These are phyloP conservation scores for Eueremaeus valkanovi DNA, from an alignment of 2,888 invertebrate species.

Conservation along the genomic window DNA sequence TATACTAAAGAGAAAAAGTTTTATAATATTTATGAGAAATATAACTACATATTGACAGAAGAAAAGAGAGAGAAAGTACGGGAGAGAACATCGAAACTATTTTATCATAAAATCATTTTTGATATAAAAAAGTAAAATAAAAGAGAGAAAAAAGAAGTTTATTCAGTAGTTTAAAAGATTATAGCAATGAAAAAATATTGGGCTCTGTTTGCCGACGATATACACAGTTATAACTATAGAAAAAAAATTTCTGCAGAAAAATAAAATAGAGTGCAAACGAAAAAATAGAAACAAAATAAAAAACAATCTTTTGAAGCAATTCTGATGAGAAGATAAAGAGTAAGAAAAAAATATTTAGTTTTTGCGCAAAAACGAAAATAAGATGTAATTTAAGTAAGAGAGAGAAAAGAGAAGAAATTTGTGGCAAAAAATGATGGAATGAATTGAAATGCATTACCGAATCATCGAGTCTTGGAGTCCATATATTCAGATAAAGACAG, in stretches of 20 bases:
- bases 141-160: not conserved
- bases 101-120: constrained; percentile 15
- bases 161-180: constrained; percentile 10
- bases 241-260: not conserved
- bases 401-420: not conserved
- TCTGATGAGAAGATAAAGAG: not conserved
- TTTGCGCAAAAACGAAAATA: not conserved
- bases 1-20: not conserved
- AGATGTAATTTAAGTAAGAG: not conserved
- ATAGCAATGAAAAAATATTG: constrained; percentile 4
- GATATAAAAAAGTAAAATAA: not conserved
- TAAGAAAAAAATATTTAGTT: not conserved
- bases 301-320: constrained; percentile 2
- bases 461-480: constrained; percentile 49
- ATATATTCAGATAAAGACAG: constrained; percentile 50
- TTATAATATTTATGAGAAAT: not conserved
- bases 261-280: not conserved
- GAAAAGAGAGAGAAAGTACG: too few species aligned
- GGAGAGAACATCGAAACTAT: not conserved
- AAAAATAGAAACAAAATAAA: constrained; percentile 6
- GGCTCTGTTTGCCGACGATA: not conserved
- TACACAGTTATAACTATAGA: not conserved
- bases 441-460: constrained; percentile 18
- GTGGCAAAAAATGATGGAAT: not conserved
- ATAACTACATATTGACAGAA: not conserved